Percentiles rank a stretch among this genome's conserved stretches.
Conservation (phyloP, 2,113 vertebrate genomes). For the Chaenocephalus aceratus region DNA sequence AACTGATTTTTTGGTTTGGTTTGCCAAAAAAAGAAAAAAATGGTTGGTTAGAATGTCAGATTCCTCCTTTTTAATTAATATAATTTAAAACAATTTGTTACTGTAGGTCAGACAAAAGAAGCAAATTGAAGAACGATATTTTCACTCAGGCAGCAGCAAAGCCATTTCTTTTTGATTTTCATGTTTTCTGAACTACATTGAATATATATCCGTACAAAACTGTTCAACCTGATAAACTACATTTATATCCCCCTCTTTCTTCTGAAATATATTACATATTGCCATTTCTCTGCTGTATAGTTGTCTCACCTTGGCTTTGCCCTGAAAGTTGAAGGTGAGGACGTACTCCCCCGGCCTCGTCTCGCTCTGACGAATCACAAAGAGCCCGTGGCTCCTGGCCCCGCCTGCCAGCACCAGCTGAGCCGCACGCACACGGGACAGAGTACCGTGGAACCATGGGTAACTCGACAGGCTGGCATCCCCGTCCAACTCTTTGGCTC, state of each 20-base stretch:
- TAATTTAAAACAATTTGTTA: neutral
- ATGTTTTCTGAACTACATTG: neutral
- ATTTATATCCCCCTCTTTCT: too few relatives aligned
- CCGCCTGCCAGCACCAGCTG: constrained; percentile 95
- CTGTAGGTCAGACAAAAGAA: neutral
- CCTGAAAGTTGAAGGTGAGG: constrained; percentile 99
- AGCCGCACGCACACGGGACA: constrained; percentile 93
- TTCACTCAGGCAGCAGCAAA: neutral
- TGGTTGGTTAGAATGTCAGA: neutral
- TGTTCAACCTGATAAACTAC: neutral
- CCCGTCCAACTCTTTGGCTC: constrained; percentile 77
- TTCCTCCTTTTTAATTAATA: neutral
- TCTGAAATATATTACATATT: neutral
- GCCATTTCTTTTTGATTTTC: neutral
- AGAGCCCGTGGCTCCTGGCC: constrained; percentile 91
- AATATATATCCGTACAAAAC: neutral
- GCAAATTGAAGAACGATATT: neutral
- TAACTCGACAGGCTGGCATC: constrained; percentile 87
- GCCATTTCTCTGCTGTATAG: neutral
- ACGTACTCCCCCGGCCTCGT: constrained; percentile 96
- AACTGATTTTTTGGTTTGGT: neutral
- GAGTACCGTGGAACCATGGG: constrained; percentile 97
- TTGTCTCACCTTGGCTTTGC: constrained; percentile 93
- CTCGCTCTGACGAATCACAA: constrained; percentile 97
- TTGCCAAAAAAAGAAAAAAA: neutral